Conservation (phyloP, 1,140 invertebrate species). For the Drosophila nigromelanica region DNA sequence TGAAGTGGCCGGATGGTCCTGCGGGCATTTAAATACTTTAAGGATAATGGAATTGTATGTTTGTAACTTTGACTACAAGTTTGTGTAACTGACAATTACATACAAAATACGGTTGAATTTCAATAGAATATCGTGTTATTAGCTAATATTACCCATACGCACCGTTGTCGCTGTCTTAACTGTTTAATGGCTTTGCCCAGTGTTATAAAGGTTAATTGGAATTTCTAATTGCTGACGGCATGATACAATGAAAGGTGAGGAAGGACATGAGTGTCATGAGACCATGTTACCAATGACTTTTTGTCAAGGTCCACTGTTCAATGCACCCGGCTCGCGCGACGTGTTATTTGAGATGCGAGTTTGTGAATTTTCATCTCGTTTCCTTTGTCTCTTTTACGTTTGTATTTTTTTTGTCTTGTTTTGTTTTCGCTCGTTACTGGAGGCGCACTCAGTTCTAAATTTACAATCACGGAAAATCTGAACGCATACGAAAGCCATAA, state of each 20-base stretch:
- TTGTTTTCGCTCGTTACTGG: constrained; percentile 4
- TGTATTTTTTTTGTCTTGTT: not conserved
- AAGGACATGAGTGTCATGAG: constrained; percentile 24
- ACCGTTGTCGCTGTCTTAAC: constrained; percentile 7
- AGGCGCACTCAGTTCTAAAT: not conserved
- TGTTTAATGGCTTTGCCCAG: constrained; percentile 3
- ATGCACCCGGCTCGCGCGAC: constrained; percentile 10
- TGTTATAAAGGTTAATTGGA: constrained; percentile 14
- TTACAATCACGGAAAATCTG: constrained; percentile 4
- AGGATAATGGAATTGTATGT: constrained; percentile 26
- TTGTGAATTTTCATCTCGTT: constrained; percentile 51
- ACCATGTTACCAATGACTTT: constrained; percentile 18
- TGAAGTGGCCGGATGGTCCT: not conserved
- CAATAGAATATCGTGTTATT: constrained; percentile 7
- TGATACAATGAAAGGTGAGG: not conserved
- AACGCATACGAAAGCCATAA: not conserved
- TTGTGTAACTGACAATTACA: constrained; percentile 44
- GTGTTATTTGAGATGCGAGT: constrained; percentile 24
- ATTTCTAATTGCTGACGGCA: constrained; percentile 21
- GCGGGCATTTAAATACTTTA: constrained; percentile 4
- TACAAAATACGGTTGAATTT: constrained; percentile 9
- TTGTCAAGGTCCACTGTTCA: constrained; percentile 1
- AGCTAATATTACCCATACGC: constrained; percentile 63
- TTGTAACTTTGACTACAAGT: constrained; percentile 52
- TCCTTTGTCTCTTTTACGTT: constrained; percentile 23